Evolutionary conservation across 2,797 vertebrate genomes (phyloP).

Genomic region (Gallinago stenura): DNA sequence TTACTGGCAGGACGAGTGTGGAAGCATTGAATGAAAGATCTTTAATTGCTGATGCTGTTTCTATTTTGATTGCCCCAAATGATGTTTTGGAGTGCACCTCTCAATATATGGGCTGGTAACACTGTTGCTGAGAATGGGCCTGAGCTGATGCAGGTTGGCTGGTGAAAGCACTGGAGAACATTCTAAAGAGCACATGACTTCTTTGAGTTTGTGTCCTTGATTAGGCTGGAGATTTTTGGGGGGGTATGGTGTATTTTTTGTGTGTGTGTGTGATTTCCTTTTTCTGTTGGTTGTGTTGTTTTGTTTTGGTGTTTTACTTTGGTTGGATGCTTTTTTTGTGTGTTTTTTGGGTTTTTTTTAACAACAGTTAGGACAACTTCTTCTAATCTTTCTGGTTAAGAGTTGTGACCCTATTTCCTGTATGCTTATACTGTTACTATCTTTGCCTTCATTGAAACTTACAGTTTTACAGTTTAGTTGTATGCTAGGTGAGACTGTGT

Average conservation of each 20-base stretch:
- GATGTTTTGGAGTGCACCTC: not conserved
- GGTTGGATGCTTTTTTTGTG: no score
- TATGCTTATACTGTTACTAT: not conserved
- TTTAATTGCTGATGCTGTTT: not conserved
- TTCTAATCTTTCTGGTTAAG: not conserved
- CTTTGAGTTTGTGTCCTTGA: not conserved
- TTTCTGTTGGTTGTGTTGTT: no score
- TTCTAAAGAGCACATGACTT: fast-evolving
- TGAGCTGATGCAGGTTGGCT: not conserved
- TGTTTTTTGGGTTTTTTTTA: not conserved
- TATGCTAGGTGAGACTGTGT: not conserved
- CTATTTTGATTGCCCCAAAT: not conserved
- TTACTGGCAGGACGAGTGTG: not conserved
- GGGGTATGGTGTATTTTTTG: not conserved
- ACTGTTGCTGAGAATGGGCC: not conserved
- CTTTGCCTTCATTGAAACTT: not conserved
- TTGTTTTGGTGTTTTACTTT: not conserved
- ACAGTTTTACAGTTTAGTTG: not conserved
- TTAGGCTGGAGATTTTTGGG: not conserved
- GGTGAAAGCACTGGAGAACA: not conserved
- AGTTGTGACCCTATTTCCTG: not conserved
- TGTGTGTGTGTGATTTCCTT: no score
- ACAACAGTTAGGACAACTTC: not conserved
- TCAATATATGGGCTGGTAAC: not conserved
- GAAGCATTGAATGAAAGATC: not conserved